These are phyloP conservation scores for Simalia tracyae DNA, from an alignment of 2,797 vertebrate species.

Conservation along the genomic window DNA sequence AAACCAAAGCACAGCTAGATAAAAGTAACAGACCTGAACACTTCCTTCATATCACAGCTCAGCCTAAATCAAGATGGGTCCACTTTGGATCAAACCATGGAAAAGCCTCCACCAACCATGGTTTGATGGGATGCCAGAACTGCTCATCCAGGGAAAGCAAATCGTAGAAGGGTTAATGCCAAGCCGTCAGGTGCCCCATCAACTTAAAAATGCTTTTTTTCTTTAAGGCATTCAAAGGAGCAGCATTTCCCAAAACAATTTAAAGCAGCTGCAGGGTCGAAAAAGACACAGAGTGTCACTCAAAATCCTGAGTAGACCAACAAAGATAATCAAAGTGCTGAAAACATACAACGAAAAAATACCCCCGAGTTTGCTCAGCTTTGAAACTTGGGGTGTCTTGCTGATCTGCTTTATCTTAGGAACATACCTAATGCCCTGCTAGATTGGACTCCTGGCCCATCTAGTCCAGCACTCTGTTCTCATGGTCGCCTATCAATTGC, in stretches of 20 bases:
- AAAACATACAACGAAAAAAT: not conserved
- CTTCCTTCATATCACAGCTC: too few relatives aligned
- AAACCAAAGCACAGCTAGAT: not conserved
- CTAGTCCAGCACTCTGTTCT: too few relatives aligned
- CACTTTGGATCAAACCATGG: not conserved
- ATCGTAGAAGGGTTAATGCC: not conserved
- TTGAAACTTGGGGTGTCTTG: not conserved
- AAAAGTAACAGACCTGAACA: too few relatives aligned
- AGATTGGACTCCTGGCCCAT: too few relatives aligned
- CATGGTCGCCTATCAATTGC: too few relatives aligned
- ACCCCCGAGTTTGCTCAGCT: not conserved
- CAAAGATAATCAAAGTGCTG: not conserved
- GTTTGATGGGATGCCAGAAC: not conserved
- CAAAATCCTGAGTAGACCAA: not conserved
- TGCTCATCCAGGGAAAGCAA: not conserved
- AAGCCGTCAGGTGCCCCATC: not conserved
- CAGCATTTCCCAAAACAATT: not conserved
- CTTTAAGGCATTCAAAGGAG: not conserved
- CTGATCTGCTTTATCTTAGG: not conserved
- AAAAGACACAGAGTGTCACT: not conserved
- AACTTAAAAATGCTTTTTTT: not conserved
- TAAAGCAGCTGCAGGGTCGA: not conserved
- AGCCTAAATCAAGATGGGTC: not conserved
- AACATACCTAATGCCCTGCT: not conserved
- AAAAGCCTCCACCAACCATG: rapidly evolving